phyloP scores from a whole-genome alignment of 2,113 vertebrate genomes.

The Triplophysa dalaica region DNA sequence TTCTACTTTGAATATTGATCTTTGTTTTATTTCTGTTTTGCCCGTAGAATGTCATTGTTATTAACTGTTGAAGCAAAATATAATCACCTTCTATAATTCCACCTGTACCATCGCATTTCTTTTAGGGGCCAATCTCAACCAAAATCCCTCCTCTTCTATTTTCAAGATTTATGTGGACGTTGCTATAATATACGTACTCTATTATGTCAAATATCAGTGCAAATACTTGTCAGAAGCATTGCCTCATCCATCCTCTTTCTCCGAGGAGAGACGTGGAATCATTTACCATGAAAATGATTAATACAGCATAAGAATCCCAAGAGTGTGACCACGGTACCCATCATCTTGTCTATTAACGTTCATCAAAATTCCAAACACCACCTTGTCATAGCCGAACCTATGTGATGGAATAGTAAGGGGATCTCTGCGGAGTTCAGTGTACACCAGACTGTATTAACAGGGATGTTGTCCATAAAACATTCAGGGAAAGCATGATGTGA shows the following conservation, averaged over 20 bases:
- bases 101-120: background rate
- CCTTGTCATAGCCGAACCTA: constrained; percentile 17
- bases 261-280: constrained; percentile 34
- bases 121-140: constrained; percentile 37
- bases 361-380: constrained; percentile 57
- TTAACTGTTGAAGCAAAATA: constrained; percentile 17
- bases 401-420: background rate
- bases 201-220: constrained; percentile 49
- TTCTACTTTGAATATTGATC: constrained; percentile 25
- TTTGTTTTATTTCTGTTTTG: background rate
- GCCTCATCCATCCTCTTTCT: constrained; percentile 56
- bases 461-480: background rate
- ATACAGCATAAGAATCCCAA: constrained; percentile 49
- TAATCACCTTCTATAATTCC: constrained; percentile 3
- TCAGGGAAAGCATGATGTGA: background rate
- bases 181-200: constrained; percentile 41
- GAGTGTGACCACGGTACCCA: constrained; percentile 40
- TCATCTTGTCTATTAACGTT: constrained; percentile 55
- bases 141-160: background rate
- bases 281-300: constrained; percentile 61
- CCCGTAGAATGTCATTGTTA: constrained; percentile 7
- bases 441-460: background rate
- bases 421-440: constrained; percentile 15
- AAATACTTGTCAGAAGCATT: constrained; percentile 67
- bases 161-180: constrained; percentile 43